Evolutionary conservation across 2,888 invertebrate species (phyloP), one percentile per base, ranked within the genome.

Genomic region (Melanargia galathea): DNA sequence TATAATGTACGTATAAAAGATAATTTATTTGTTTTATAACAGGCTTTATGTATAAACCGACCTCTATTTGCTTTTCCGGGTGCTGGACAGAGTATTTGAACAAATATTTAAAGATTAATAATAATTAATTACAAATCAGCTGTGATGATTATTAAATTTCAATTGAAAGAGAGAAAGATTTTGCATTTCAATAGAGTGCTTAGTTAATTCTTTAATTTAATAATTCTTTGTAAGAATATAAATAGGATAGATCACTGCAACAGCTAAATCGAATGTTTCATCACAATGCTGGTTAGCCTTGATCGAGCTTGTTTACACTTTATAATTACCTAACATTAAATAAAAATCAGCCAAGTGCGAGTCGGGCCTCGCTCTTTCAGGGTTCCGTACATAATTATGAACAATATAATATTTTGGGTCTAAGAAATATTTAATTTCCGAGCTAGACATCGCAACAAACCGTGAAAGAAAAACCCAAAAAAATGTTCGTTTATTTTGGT

Each of bases 251-350:
- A 35, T 52, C 13, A 18, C 52, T 51, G 20, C 52, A 35, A 33
- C 16, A 49, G 5, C n/a, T 33, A 5, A 20, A 13, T 52, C n/a
- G 24, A 4, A 51, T 33, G 1, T 52, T 52, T 52, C 35, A 20
- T 33, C 52, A 52, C 6, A 52, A 35, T 52, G 20, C 52, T 20
- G 52, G 52, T 35, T 35, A 11, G 11, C 52, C 52, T 35, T 35
- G 52, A 35, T 20, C 18, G 35, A 35, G 20, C 35, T 35, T 20
- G 16, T 33, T 33, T 30, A 11, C 33, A 26, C 7, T 10, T 30
- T 18, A 24, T 40, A 30, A n/a, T 40, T 16, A 18, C 16, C 11
- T 2, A 35, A 16, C 7, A 16, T n/a, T 8, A 43, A 43, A 7
- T 1, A 8, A 43, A 43, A n/a, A n/a, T n/a, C n/a, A n/a, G n/a